Evolutionary conservation across 2,113 vertebrate species (phyloP), one percentile per base, ranked within the genome.

Genomic region (Phaethon lepturus): DNA sequence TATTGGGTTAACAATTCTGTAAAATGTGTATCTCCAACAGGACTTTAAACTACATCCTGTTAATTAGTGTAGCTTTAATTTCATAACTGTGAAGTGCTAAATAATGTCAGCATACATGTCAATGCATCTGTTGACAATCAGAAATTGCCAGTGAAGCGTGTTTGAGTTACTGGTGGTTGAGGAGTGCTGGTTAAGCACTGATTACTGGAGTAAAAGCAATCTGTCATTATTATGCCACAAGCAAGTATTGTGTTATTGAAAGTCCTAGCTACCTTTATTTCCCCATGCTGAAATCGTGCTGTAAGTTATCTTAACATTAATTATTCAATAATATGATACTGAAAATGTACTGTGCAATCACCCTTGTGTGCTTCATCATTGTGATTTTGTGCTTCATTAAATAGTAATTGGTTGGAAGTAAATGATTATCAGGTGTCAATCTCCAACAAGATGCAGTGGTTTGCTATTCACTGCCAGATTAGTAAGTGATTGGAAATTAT

Each of bases 301-400:
- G n/a, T 55, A 96, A 93, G 71, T 88, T 95, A 86, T 97, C 86
- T 74, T 87, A 96, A 77, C 9, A 64, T 95, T 97, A 90, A 97
- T 98, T 97, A 94, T 93, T 95, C 69, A 80, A 1, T 95, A 95
- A 91, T 90, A 86, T 24, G 80, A 76, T 96, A 89, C 78, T 95
- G 94, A 91, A 79, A 96, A 85, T 2, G 4, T 88, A 67, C 64
- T 95, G 58, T 90, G 84, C 93, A 94, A 60, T 97, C 74, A 88
- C 59, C 88, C 55, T 40, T 94, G 75, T 96, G 80, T 68, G 50
- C 81, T 97, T 95, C 75, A 94, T 98, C 80, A 58, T 3, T 89
- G 76, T 95, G 90, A 24, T 81, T 97, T 97, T 97, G 72, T 96
- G 95, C 93, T 97, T 97, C 93, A 97, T 98, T 98, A 97, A 97